Base-by-base conservation (phyloP, 2,888 invertebrate species). In the Caenorhabditis imperialis region DNA sequence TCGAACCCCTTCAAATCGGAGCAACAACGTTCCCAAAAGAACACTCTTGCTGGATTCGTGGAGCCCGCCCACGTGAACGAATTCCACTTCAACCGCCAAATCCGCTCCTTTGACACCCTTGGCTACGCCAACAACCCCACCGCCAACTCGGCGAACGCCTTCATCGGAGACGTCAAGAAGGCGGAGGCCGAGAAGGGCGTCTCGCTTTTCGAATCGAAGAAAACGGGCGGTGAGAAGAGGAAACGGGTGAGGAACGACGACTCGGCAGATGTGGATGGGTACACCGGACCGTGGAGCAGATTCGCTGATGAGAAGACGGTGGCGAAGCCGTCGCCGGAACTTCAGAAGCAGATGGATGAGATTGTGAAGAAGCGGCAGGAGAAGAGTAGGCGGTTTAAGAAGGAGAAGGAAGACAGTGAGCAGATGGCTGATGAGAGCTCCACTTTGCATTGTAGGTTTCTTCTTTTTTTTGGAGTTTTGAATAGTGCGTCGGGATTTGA, bases 41-140 rank as follows among this genome's bases (percentile, higher is more conserved):
- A 99, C 88, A 96, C 93, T 84, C 90, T 98, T 12, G 93, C 97
- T 0, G 99, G 99, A 0, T 96, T 92, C 90, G 94, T 96, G 0
- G 99, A 99, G 88, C 92, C 93, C 77, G 96, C 97, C 0, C 95
- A 97, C 89, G 92, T 99, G 53, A 97, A 94, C 89, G 94, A 94
- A 84, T 99, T 99, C 89, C 86, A 85, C 51, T 87, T 87, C 51
- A 83, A 87, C 27, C 74, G 81, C 12, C 83, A 87, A 37, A 81
- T 85, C 18, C 78, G 85, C n/a, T 83, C 84, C 23, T 87, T 84
- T 60, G 84, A 87, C 55, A 86, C 86, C 14, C 77, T 85, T 42
- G 86, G 96, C 2, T 96, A 94, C 90, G 98, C 98, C 0, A 89
- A 96, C 74, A 97, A 98, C 90, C 98, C 98, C 0, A 93, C 95